Evolutionary conservation across 2,888 invertebrate species (phyloP).

Genomic region (Drosophila sordidula): DNA sequence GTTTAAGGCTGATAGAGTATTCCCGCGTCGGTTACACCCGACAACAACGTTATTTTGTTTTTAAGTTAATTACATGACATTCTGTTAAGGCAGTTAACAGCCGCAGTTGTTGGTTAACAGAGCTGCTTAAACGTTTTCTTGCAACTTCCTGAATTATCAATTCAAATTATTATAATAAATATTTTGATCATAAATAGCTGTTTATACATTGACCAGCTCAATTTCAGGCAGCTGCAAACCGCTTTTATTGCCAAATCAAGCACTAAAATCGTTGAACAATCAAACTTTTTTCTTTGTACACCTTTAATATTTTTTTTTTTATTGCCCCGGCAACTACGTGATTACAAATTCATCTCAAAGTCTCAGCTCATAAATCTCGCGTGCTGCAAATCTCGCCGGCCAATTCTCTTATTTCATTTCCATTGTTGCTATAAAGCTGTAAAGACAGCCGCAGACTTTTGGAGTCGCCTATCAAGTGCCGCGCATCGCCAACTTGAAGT

Average conservation of each 20-base stretch:
- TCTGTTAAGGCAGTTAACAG: constrained; percentile 19
- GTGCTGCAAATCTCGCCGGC: constrained; percentile 65
- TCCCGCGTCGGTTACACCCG: no score
- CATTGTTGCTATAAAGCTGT: constrained; percentile 65
- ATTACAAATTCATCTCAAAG: constrained; percentile 50
- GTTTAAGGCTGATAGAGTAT: no score
- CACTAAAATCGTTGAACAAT: constrained; percentile 28
- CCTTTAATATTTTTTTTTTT: constrained; percentile 10
- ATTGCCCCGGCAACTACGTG: constrained; percentile 11
- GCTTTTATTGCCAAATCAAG: constrained; percentile 34
- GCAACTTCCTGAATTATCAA: not conserved
- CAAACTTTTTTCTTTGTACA: constrained; percentile 25
- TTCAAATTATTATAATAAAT: not conserved
- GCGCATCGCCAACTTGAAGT: constrained; percentile 58
- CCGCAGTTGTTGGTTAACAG: constrained; percentile 8
- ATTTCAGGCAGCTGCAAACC: not conserved
- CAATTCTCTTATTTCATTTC: constrained; percentile 60
- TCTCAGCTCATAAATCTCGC: constrained; percentile 76
- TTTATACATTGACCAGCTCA: not conserved
- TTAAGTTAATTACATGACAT: constrained; percentile 67
- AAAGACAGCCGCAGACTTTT: constrained; percentile 55
- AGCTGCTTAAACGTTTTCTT: not conserved
- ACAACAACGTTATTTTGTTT: constrained; percentile 37
- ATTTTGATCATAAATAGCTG: not conserved
- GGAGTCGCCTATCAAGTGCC: constrained; percentile 63